Conservation (phyloP, 53 echinoderm and acorn worm species). For the Temnopleurus reevesii region DNA sequence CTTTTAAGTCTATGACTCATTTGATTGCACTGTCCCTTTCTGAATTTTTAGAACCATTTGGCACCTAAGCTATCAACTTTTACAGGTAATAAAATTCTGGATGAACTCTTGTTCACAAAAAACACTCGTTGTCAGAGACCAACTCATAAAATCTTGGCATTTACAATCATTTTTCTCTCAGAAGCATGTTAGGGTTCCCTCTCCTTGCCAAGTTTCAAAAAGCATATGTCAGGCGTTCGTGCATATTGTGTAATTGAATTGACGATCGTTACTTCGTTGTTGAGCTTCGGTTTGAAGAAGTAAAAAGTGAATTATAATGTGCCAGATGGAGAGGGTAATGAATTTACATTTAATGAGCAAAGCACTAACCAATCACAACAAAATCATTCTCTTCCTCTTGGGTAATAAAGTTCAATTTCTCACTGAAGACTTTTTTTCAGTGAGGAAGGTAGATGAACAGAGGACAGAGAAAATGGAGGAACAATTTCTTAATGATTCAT, state of each 20-base stretch:
- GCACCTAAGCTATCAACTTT: slow-evolving; percentile 3
- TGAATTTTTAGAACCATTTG: background rate
- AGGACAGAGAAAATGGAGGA: background rate
- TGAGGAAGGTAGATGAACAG: background rate
- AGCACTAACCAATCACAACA: background rate
- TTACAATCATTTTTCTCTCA: background rate
- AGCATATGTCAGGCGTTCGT: background rate
- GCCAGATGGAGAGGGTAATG: background rate
- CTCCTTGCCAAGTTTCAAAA: background rate
- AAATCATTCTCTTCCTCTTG: background rate
- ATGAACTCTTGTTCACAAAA: background rate
- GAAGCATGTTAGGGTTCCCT: background rate
- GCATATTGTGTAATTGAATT: background rate
- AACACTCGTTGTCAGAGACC: background rate
- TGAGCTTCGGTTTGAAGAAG: background rate
- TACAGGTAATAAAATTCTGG: background rate
- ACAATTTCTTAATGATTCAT: background rate
- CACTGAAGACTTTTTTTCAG: background rate
- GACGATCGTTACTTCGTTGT: background rate
- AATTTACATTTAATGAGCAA: background rate
- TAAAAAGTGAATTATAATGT: background rate
- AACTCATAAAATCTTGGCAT: background rate
- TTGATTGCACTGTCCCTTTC: background rate
- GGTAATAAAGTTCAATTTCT: background rate
- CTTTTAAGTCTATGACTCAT: background rate